These are phyloP conservation scores for Aspidiotus destructor DNA, from an alignment of 2,888 invertebrate genomes.

Conservation along the genomic window DNA sequence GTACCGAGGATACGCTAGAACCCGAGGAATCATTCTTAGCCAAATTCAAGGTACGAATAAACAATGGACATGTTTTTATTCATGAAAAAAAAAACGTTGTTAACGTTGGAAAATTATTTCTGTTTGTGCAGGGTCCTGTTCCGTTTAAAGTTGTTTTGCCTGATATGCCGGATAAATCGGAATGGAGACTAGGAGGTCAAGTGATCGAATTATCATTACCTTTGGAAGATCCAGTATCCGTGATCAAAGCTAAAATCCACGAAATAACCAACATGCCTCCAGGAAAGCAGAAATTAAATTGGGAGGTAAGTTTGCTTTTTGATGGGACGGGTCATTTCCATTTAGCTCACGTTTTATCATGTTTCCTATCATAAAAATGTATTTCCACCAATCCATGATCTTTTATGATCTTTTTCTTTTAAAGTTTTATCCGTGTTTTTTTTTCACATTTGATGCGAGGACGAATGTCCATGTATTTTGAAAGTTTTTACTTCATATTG, in stretches of 20 bases:
- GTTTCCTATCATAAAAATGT: background rate
- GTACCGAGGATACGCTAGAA: slow-evolving; percentile 86
- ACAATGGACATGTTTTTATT: too few species aligned
- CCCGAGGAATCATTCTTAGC: slow-evolving; percentile 75
- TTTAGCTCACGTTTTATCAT: background rate
- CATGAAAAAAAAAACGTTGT: too few species aligned
- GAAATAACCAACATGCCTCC: slow-evolving; percentile 85
- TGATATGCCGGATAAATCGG: slow-evolving; percentile 72
- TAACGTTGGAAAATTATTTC: too few species aligned
- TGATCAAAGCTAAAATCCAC: slow-evolving; percentile 77
- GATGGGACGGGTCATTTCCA: background rate
- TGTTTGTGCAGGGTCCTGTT: slow-evolving; percentile 54
- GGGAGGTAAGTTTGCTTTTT: slow-evolving; percentile 56
- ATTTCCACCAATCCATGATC: background rate
- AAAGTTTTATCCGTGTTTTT: too few species aligned
- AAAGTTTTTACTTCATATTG: too few species aligned
- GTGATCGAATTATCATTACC: slow-evolving; percentile 66
- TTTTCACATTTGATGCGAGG: too few species aligned
- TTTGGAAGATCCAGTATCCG: slow-evolving; percentile 66
- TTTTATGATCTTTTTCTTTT: background rate
- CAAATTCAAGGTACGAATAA: slow-evolving; percentile 40
- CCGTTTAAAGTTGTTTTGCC: slow-evolving; percentile 76
- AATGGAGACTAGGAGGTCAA: slow-evolving; percentile 93
- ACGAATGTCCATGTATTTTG: too few species aligned
- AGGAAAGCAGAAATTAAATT: slow-evolving; percentile 92